phyloP scores from a whole-genome alignment of 1,140 invertebrate species.

The Drosophila asahinai region DNA sequence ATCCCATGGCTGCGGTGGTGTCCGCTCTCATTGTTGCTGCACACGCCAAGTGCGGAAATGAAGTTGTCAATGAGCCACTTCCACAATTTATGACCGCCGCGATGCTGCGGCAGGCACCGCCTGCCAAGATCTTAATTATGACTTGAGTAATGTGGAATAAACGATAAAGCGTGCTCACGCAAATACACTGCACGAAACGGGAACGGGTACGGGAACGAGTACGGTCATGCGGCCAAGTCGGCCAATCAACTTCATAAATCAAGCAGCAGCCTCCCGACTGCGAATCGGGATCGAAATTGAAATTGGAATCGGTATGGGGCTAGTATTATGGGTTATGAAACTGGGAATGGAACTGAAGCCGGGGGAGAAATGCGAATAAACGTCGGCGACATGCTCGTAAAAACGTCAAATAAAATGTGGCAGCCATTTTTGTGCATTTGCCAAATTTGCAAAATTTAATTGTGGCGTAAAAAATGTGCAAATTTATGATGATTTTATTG shows the following conservation, averaged over 20 bases:
- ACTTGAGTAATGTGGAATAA: slow-evolving; percentile 82
- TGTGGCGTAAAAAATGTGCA: slow-evolving; percentile 68
- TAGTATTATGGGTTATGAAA: slow-evolving; percentile 8
- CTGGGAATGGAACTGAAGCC: background rate
- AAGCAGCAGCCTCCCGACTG: slow-evolving; percentile 37
- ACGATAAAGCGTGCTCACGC: slow-evolving; percentile 80
- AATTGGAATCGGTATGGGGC: slow-evolving; percentile 37
- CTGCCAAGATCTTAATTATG: slow-evolving; percentile 83
- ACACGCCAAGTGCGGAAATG: slow-evolving; percentile 78
- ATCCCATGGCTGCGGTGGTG: slow-evolving; percentile 19
- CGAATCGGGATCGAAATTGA: slow-evolving; percentile 44
- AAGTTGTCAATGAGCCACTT: slow-evolving; percentile 83
- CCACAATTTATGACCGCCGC: slow-evolving; percentile 80
- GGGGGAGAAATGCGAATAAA: slow-evolving; percentile 45
- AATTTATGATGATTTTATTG: slow-evolving; percentile 82
- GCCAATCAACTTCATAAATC: slow-evolving; percentile 78
- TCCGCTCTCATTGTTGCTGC: slow-evolving; percentile 46
- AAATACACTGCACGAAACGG: slow-evolving; percentile 71
- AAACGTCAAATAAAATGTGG: slow-evolving; percentile 80
- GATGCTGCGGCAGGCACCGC: slow-evolving; percentile 63
- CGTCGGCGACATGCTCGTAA: slow-evolving; percentile 66
- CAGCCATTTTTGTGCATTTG: slow-evolving; percentile 80
- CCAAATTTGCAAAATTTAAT: slow-evolving; percentile 82
- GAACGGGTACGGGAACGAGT: too few species aligned
- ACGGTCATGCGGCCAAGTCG: slow-evolving; percentile 36